Base-by-base conservation (phyloP, 2,797 vertebrate genomes). In the Liparis tanakae region DNA sequence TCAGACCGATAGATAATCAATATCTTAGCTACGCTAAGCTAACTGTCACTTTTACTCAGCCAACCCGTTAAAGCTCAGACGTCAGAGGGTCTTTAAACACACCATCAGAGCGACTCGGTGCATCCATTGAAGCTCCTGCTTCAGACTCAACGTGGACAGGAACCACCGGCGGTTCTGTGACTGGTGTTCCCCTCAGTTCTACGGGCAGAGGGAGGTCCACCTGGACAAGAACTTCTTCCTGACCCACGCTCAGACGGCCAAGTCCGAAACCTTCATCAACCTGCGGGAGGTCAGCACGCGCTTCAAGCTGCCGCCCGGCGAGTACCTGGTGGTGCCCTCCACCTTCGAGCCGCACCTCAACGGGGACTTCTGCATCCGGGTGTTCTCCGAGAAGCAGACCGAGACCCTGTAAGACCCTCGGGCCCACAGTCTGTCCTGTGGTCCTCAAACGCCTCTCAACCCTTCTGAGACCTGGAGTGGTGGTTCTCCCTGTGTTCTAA, bases 261-360 rank as follows among this genome's bases (percentile, higher is more conserved):
- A 57, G 2, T 96, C 95, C 0, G 93, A 95, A 51, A 93, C 94
- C 71, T 97, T 95, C 2, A 33, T 96, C 85, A 96, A 96, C 91
- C 91, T 96, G 84, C 88, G 95, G 0, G 96, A 98, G 86, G 95
- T 97, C 41, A 94, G 94, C 63, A 67, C 84, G 0, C 93, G 95
- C 18, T 88, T 95, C 80, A 93, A 77, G 12, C 84, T 99, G 79
- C 95, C 96, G 0, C 90, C 86, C 0, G 96, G 97, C 7, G 94
- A 96, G 50, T 97, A 98, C 82, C 93, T 97, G 67, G 88, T 97
- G 4, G 94, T 97, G 20, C 96, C 96, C 0, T 96, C 96, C 67
- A 98, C 97, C 70, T 98, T 96, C 0, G 93, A 97, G 0, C 92
- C 96, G 9, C 91, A 96, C 80, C 91, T 93, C 79, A 91, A 96